phyloP scores from a whole-genome alignment of 2,113 vertebrate genomes.

The Kryptolebias marmoratus region DNA sequence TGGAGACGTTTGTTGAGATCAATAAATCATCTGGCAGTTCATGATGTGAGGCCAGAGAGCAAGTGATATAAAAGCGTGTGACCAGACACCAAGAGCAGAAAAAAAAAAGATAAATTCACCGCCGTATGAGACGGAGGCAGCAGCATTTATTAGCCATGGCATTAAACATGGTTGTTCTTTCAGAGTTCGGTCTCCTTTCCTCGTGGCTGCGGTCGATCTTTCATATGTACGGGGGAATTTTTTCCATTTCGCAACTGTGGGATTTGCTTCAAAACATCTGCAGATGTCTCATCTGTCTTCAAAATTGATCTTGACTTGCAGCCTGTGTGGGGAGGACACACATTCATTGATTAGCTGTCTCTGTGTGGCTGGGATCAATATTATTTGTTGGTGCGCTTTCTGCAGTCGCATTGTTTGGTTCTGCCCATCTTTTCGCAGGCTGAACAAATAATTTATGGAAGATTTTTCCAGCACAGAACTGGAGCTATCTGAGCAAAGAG shows the following conservation, averaged over 20 bases:
- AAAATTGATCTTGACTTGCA: constrained; percentile 75
- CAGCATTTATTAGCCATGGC: constrained; percentile 48
- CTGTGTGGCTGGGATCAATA: constrained; percentile 76
- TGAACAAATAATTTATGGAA: constrained; percentile 63
- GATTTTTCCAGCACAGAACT: neutral
- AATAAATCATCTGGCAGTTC: constrained; percentile 81
- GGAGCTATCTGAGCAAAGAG: neutral
- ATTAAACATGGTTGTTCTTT: constrained; percentile 44
- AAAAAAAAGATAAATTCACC: constrained; percentile 35
- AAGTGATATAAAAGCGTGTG: constrained; percentile 37
- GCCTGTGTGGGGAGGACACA: constrained; percentile 74
- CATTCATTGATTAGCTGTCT: constrained; percentile 81
- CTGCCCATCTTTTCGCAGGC: constrained; percentile 61
- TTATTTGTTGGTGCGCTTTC: constrained; percentile 78
- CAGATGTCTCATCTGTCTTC: constrained; percentile 74
- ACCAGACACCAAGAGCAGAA: constrained; percentile 46
- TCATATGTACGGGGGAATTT: constrained; percentile 60
- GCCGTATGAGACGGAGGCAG: constrained; percentile 18
- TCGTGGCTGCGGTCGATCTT: constrained; percentile 42
- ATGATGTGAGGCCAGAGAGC: constrained; percentile 62
- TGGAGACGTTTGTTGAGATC: constrained; percentile 74
- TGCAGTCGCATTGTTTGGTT: constrained; percentile 78
- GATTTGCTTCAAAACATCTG: constrained; percentile 70
- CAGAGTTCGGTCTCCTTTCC: constrained; percentile 44
- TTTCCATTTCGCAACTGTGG: constrained; percentile 58